phyloP scores from a whole-genome alignment of 2,797 vertebrate genomes.

The Gastrophryne carolinensis region DNA sequence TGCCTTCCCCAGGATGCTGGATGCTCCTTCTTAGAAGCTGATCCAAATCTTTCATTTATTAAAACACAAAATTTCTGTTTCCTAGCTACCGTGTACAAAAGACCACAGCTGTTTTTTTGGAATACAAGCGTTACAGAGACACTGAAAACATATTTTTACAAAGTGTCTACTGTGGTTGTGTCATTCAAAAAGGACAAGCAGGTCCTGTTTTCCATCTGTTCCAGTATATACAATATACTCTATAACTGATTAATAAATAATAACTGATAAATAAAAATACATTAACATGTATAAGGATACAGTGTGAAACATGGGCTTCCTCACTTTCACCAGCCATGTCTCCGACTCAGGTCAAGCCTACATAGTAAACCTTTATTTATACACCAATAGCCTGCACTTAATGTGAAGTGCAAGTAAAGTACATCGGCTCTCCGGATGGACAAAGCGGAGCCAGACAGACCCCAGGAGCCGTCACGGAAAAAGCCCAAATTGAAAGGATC shows the following conservation, averaged over 20 bases:
- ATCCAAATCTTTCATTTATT: not conserved
- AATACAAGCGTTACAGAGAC: not conserved
- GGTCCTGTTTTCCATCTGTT: not conserved
- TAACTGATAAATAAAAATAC: too few species aligned
- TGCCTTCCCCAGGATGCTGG: not conserved
- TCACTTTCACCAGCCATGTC: not conserved
- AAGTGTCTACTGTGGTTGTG: too few species aligned
- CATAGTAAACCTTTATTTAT: not conserved
- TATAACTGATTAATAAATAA: not conserved
- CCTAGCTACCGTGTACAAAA: slow-evolving; percentile 1
- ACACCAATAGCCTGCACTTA: not conserved
- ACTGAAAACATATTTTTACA: not conserved
- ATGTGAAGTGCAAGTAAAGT: not conserved
- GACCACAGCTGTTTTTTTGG: not conserved
- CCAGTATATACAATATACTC: not conserved
- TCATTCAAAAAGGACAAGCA: too few species aligned
- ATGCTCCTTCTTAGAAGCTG: not conserved
- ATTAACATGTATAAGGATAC: not conserved
- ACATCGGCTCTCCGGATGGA: not conserved
- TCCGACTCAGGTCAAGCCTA: not conserved
- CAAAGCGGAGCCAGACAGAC: not conserved
- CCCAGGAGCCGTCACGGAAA: not conserved
- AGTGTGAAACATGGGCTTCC: not conserved
- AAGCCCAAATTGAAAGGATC: not conserved
- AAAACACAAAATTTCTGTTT: not conserved